Percentiles rank a stretch among this genome's conserved stretches.
These are phyloP conservation scores for Protomyctophum bolini DNA, from an alignment of 2,113 vertebrate species.

Conservation along the genomic window DNA sequence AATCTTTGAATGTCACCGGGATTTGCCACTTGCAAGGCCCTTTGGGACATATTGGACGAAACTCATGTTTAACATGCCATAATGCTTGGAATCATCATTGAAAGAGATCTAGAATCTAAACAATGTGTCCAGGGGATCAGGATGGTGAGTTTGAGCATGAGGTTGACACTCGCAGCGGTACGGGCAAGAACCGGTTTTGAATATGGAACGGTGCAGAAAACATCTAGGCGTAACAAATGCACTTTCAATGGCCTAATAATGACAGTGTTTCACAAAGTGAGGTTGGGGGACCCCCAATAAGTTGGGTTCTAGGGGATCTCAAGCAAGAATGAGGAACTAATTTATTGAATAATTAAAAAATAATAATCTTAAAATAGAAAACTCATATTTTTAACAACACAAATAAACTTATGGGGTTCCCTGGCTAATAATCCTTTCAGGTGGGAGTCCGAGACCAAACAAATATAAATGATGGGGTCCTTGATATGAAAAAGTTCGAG, in stretches of 20 bases:
- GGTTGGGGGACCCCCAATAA: no score
- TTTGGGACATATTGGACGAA: constrained; percentile 52
- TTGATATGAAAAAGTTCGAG: no score
- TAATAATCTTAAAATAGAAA: no score
- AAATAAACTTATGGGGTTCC: no score
- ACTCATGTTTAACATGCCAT: constrained; percentile 60
- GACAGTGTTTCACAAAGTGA: neutral
- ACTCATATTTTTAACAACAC: no score
- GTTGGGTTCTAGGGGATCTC: no score
- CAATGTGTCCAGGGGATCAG: constrained; percentile 16
- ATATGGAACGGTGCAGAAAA: neutral
- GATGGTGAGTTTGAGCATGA: neutral
- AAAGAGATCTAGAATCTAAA: constrained; percentile 37
- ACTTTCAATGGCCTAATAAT: constrained; percentile 19
- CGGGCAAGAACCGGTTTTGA: constrained; percentile 28
- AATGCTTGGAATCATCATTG: constrained; percentile 49
- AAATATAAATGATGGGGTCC: no score
- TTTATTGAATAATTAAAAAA: no score
- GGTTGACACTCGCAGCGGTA: neutral
- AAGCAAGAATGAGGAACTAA: no score
- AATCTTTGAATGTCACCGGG: constrained; percentile 51
- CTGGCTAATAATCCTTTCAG: no score
- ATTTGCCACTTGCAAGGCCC: constrained; percentile 64
- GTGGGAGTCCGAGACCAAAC: no score
- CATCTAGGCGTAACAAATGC: neutral